phyloP scores from a whole-genome alignment of 1,140 invertebrate genomes.

The Tenebrio molitor region DNA sequence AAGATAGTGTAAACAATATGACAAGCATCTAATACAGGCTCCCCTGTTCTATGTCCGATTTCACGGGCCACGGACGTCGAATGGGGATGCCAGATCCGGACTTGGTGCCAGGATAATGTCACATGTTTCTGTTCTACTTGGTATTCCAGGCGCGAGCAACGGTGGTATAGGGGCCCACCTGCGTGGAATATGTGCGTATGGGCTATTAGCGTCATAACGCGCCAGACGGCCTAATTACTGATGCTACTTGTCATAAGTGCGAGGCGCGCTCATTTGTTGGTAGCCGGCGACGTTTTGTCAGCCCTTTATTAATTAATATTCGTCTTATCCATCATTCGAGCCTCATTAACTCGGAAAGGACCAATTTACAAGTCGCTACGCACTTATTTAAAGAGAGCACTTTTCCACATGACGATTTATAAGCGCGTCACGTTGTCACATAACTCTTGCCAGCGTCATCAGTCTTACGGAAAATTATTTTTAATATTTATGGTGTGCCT shows the following conservation, averaged over 20 bases:
- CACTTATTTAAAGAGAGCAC: slow-evolving; percentile 56
- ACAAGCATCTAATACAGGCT: slow-evolving; percentile 64
- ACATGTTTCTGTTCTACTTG: slow-evolving; percentile 6
- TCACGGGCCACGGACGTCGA: slow-evolving; percentile 58
- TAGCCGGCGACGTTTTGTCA: slow-evolving; percentile 53
- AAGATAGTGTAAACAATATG: slow-evolving; percentile 66
- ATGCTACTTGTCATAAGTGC: slow-evolving; percentile 59
- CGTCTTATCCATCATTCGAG: slow-evolving; percentile 55
- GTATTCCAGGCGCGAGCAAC: slow-evolving; percentile 42
- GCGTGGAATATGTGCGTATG: slow-evolving; percentile 54
- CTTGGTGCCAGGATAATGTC: background rate
- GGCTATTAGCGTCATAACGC: slow-evolving; percentile 46
- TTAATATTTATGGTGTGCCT: slow-evolving; percentile 54
- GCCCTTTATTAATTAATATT: slow-evolving; percentile 60
- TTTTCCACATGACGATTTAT: slow-evolving; percentile 58
- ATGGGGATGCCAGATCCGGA: slow-evolving; percentile 44
- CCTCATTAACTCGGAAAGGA: slow-evolving; percentile 59
- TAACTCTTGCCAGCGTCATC: slow-evolving; percentile 47
- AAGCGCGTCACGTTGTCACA: slow-evolving; percentile 49
- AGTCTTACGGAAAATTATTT: slow-evolving; percentile 52
- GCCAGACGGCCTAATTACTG: slow-evolving; percentile 52
- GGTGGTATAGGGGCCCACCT: slow-evolving; percentile 61
- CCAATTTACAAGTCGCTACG: slow-evolving; percentile 60
- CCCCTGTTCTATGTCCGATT: slow-evolving; percentile 57
- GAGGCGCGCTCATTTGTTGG: slow-evolving; percentile 59